Evolutionary conservation across 1,140 invertebrate genomes (phyloP).

Genomic region (Micrasema longulum): DNA sequence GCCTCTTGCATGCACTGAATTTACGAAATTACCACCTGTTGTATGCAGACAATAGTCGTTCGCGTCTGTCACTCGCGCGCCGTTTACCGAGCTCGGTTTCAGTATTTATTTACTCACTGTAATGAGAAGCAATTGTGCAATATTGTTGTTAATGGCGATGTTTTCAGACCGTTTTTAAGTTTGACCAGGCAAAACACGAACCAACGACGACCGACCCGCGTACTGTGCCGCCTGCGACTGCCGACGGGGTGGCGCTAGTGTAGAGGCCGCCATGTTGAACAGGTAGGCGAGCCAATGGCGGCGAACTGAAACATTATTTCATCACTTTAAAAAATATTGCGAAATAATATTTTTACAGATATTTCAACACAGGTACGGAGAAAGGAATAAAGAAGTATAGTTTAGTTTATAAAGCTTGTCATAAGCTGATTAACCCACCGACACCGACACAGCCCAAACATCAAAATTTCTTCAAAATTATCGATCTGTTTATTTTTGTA

Average conservation of each 20-base stretch:
- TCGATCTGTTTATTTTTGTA: too few species aligned
- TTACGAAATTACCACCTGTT: conserved; percentile 15
- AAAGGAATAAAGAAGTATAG: too few species aligned
- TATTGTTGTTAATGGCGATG: conserved; percentile 33
- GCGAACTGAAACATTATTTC: neutral
- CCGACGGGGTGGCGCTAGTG: conserved; percentile 28
- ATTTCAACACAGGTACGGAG: neutral
- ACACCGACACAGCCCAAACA: too few species aligned
- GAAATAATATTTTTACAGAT: neutral
- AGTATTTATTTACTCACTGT: conserved; percentile 11
- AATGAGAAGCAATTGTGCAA: neutral
- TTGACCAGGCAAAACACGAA: neutral
- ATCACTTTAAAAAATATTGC: neutral
- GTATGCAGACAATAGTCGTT: neutral
- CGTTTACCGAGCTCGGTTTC: neutral
- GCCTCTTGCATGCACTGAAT: neutral
- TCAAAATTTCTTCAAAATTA: too few species aligned
- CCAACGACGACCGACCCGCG: conserved; percentile 31
- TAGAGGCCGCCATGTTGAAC: conserved; percentile 34
- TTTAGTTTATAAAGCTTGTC: too few species aligned
- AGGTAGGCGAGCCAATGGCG: conserved; percentile 23
- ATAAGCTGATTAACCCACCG: too few species aligned
- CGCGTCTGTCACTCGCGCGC: conserved; percentile 16
- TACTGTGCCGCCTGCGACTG: conserved; percentile 33
- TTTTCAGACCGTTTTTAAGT: conserved; percentile 4